A percentile compares a stretch with the other conserved stretches of the same genome.
These are phyloP conservation scores for Papilio polyxenes DNA, from an alignment of 1,140 invertebrate genomes.

Conservation along the genomic window DNA sequence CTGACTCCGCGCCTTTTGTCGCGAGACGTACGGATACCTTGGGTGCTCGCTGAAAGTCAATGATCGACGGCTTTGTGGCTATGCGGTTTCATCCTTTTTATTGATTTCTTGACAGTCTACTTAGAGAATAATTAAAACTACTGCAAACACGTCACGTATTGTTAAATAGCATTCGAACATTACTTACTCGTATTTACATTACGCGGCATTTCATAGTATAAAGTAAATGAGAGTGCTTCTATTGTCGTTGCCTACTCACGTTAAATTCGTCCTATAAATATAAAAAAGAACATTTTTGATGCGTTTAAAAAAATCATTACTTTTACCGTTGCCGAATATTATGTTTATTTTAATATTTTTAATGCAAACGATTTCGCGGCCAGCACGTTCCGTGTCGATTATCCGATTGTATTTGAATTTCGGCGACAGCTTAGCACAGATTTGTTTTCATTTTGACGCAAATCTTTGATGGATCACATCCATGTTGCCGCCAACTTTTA, in stretches of 20 bases:
- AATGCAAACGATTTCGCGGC: conserved; percentile 36
- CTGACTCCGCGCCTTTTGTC: conserved; percentile 46
- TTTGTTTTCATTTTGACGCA: conserved; percentile 43
- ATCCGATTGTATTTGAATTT: conserved; percentile 38
- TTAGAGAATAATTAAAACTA: background rate
- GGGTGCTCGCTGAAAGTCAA: conserved; percentile 28
- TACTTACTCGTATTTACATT: no score
- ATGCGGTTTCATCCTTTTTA: conserved; percentile 31
- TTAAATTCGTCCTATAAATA: background rate
- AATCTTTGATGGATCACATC: conserved; percentile 61
- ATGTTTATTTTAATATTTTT: conserved; percentile 26
- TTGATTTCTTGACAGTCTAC: background rate
- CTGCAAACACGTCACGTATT: background rate
- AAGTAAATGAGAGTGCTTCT: background rate
- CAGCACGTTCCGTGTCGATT: conserved; percentile 36
- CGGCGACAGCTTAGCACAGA: conserved; percentile 35
- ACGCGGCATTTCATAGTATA: background rate
- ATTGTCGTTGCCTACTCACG: no score
- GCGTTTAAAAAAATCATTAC: conserved; percentile 22
- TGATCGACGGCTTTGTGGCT: conserved; percentile 32
- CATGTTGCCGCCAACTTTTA: conserved; percentile 37
- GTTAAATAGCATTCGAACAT: background rate
- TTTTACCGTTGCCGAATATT: conserved; percentile 17
- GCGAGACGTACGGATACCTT: conserved; percentile 32
- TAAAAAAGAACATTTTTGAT: background rate